phyloP scores from a whole-genome alignment of 2,888 invertebrate genomes.

The Leptinotarsa rubiginosa region DNA sequence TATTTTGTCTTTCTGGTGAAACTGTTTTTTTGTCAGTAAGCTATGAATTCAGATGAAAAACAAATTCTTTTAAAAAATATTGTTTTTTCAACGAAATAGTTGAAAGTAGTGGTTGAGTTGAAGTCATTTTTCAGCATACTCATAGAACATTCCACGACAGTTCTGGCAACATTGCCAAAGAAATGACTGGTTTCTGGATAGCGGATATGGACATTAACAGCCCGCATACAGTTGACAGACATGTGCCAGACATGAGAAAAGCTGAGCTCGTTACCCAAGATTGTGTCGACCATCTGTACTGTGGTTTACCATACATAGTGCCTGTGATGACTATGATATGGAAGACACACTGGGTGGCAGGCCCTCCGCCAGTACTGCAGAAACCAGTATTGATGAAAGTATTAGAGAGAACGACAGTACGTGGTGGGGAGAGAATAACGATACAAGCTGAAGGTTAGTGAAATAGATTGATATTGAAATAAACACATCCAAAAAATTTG shows the following conservation, averaged over 20 bases:
- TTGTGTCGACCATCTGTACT: conserved; percentile 77
- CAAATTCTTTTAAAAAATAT: too few species aligned
- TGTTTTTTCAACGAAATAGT: too few species aligned
- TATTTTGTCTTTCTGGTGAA: too few species aligned
- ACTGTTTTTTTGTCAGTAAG: too few species aligned
- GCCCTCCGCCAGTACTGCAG: conserved; percentile 68
- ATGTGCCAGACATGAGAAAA: conserved; percentile 69
- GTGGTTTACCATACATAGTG: conserved; percentile 84
- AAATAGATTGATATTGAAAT: background rate
- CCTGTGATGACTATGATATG: conserved; percentile 78
- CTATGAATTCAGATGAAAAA: too few species aligned
- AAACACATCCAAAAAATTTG: background rate
- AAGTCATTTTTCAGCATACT: conserved; percentile 68
- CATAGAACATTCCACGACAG: conserved; percentile 72
- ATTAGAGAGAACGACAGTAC: conserved; percentile 62
- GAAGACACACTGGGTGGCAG: conserved; percentile 74
- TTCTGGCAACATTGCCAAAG: conserved; percentile 66
- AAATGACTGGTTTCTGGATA: conserved; percentile 76
- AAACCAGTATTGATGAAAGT: conserved; percentile 68
- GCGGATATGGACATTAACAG: conserved; percentile 82
- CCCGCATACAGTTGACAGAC: conserved; percentile 70
- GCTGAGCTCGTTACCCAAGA: conserved; percentile 67
- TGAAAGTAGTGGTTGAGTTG: too few species aligned
- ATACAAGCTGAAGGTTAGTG: conserved; percentile 68
- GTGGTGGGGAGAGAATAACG: conserved; percentile 65